Conservation (phyloP, 2,888 invertebrate genomes). For the Drosophila anomelani region DNA sequence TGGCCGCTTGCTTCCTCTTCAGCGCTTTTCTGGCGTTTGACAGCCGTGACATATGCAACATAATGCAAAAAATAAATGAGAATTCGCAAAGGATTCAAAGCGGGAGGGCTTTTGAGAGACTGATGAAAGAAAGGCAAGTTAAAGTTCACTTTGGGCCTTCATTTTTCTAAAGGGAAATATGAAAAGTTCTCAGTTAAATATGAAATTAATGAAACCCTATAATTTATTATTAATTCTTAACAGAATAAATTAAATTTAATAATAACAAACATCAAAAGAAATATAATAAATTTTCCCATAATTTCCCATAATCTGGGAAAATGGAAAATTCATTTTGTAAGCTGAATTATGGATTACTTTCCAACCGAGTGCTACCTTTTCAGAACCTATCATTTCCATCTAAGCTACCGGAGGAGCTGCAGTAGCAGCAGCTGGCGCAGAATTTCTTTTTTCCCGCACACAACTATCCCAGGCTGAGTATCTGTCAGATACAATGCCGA, state of each 20-base stretch:
- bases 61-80: constrained; percentile 51
- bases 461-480: constrained; percentile 19
- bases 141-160: constrained; percentile 1
- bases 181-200: neutral
- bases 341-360: constrained; percentile 36
- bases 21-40: constrained; percentile 20
- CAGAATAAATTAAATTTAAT: neutral
- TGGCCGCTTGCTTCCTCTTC: constrained; percentile 10
- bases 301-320: neutral
- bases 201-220: neutral
- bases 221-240: neutral
- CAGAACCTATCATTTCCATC: constrained; percentile 28
- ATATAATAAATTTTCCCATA: neutral
- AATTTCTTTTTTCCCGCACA: constrained; percentile 36
- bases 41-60: constrained; percentile 58
- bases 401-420: constrained; percentile 39
- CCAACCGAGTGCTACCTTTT: constrained; percentile 2
- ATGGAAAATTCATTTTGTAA: neutral
- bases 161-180: neutral
- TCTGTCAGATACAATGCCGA: constrained; percentile 40
- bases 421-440: constrained; percentile 23
- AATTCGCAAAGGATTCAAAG: constrained; percentile 31
- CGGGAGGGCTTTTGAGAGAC: constrained; percentile 3
- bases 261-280: neutral
- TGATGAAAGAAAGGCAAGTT: constrained; percentile 27